Percentiles rank a stretch among this genome's conserved stretches.
phyloP scores from a whole-genome alignment of 2,888 invertebrate genomes.

The Pammene aurita region DNA sequence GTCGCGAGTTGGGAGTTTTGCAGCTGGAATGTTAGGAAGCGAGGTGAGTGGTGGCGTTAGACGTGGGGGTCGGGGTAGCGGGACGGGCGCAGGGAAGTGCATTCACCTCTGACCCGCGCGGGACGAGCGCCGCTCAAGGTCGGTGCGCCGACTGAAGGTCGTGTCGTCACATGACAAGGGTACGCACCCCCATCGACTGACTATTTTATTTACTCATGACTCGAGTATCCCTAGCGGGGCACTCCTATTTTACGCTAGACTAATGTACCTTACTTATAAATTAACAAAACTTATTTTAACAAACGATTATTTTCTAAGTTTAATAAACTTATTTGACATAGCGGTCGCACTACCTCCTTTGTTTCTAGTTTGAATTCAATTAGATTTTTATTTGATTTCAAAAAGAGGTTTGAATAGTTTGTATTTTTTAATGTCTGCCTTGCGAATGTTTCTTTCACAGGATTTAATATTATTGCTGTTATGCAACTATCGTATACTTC shows the following conservation, averaged over 20 bases:
- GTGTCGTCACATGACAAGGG: constrained; percentile 80
- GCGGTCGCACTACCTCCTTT: not conserved
- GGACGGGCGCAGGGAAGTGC: constrained; percentile 61
- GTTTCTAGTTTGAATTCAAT: not conserved
- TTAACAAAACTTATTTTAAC: no score
- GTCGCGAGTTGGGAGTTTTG: constrained; percentile 41
- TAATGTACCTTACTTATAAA: not conserved
- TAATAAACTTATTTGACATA: not conserved
- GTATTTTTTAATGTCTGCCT: not conserved
- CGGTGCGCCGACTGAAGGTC: constrained; percentile 82
- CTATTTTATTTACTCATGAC: not conserved
- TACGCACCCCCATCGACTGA: constrained; percentile 70
- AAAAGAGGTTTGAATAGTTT: not conserved
- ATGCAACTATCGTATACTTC: not conserved
- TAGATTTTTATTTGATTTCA: not conserved
- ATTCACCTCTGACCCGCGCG: constrained; percentile 83
- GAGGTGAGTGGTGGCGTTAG: constrained; percentile 68
- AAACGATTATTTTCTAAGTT: not conserved
- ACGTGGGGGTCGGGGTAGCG: constrained; percentile 54
- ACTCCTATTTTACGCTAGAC: not conserved
- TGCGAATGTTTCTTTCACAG: constrained; percentile 1
- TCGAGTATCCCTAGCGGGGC: constrained; percentile 51
- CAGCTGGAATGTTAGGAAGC: constrained; percentile 51
- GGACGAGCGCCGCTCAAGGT: constrained; percentile 81
- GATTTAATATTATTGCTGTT: not conserved